phyloP scores from a whole-genome alignment of 2,888 invertebrate species.

The Sphaerophoria taeniata region DNA sequence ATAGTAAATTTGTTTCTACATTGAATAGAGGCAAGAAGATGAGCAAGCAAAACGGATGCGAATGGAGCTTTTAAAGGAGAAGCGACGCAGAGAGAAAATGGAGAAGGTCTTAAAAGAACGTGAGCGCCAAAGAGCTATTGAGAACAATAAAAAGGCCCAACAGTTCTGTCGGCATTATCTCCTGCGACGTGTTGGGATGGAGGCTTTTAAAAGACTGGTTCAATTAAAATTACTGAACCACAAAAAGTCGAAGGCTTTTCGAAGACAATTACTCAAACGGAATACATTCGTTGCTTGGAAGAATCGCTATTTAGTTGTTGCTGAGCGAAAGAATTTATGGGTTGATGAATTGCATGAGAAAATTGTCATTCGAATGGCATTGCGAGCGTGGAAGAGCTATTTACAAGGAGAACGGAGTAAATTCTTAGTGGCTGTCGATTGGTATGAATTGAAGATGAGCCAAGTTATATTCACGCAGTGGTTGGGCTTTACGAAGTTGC shows the following conservation, averaged over 20 bases:
- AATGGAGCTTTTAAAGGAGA: slow-evolving; percentile 86
- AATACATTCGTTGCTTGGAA: slow-evolving; percentile 84
- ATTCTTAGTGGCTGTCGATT: slow-evolving; percentile 89
- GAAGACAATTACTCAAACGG: slow-evolving; percentile 83
- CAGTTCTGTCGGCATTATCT: slow-evolving; percentile 82
- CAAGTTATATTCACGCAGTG: slow-evolving; percentile 84
- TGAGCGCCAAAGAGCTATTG: slow-evolving; percentile 82
- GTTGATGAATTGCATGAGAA: slow-evolving; percentile 85
- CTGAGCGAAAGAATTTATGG: slow-evolving; percentile 84
- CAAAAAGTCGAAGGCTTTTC: slow-evolving; percentile 83
- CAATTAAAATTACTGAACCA: slow-evolving; percentile 80
- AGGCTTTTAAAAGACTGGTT: slow-evolving; percentile 80
- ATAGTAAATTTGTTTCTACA: background rate
- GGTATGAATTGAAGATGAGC: slow-evolving; percentile 86
- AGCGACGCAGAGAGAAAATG: slow-evolving; percentile 85
- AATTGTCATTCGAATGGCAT: slow-evolving; percentile 83
- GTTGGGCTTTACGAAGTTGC: slow-evolving; percentile 82
- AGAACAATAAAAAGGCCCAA: slow-evolving; percentile 82
- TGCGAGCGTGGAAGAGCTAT: slow-evolving; percentile 83
- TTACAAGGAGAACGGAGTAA: slow-evolving; percentile 82
- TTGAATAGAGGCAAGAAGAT: slow-evolving; percentile 82
- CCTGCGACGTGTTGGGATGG: slow-evolving; percentile 80
- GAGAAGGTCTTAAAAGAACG: slow-evolving; percentile 86
- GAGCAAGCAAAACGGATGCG: slow-evolving; percentile 86
- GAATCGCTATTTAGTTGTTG: slow-evolving; percentile 83